Base-by-base conservation (phyloP, 2,888 invertebrate genomes). In the Ormyrus nitidulus region DNA sequence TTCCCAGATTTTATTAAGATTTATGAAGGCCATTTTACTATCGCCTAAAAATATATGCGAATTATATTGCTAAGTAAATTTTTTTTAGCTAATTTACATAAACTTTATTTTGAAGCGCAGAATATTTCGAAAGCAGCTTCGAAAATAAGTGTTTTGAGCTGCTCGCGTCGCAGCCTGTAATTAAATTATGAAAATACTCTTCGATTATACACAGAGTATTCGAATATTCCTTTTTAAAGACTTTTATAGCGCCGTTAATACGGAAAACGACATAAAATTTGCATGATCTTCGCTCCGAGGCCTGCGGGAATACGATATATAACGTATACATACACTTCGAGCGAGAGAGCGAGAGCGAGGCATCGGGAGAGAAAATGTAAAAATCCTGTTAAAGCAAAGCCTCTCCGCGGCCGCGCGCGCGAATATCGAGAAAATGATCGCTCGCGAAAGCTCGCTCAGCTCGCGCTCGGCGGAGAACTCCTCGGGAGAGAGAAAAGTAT, bases 381-480 rank as follows among this genome's bases (percentile, higher is more conserved):
- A 79, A 75, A 79, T 79, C 79, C 70, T 70, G 75, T 79, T 65
- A 65, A 58, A 74, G 59, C 54, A 58, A 58, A 69, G 70, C 58
- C 48, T 64, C 58, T 59, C 66, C 19, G 19, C 19, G 19, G 19
- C 19, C 19, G 65, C 46, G 19, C 19, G 68, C 44, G 13, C 13
- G 73, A 69, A 72, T 70, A 79, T 79, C 69, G 73, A 74, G 73
- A 64, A 70, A 79, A 70, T 74, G 58, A 79, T 75, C 19, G 19
- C 19, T 19, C 54, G 72, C 72, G 54, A 53, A 66, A 66, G 49
- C 49, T 56, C 19, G 7, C 49, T 34, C 56, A 11, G 1, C 5
- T 9, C 3, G 10, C 56, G n/a, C 44, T 46, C 10, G 48, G 0
- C 19, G 19, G 19, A 19, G 62, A 19, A 53, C 48, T 44, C n/a